Evolutionary conservation across 1,140 invertebrate genomes (phyloP).

Genomic region (Drosophila ananassae): DNA sequence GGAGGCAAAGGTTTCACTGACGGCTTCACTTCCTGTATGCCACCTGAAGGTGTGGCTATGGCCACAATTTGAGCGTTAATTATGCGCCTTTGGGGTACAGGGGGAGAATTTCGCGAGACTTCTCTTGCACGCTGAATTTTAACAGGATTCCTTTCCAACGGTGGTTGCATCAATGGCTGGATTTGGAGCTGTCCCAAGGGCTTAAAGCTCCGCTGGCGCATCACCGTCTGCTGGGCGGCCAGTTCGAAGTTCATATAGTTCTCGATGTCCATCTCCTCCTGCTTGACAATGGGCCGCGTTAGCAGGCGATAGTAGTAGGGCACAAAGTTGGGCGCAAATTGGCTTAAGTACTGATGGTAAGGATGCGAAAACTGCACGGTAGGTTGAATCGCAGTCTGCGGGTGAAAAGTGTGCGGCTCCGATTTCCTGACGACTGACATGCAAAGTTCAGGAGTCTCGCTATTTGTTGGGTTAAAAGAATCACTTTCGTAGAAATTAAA

Average conservation of each 20-base stretch:
- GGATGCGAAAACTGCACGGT: slow-evolving; percentile 18
- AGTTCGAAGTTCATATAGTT: slow-evolving; percentile 62
- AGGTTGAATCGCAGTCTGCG: slow-evolving; percentile 1
- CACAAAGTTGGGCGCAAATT: slow-evolving; percentile 35
- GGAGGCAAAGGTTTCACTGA: slow-evolving; percentile 35
- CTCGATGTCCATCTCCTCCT: slow-evolving; percentile 54
- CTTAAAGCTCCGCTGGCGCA: slow-evolving; percentile 11
- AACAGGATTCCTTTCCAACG: not conserved
- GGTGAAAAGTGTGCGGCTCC: slow-evolving; percentile 13
- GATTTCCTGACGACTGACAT: slow-evolving; percentile 38
- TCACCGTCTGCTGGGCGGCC: slow-evolving; percentile 24
- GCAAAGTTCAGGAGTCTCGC: slow-evolving; percentile 12
- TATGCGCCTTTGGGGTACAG: slow-evolving; percentile 15
- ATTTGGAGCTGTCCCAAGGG: slow-evolving; percentile 37
- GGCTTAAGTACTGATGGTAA: slow-evolving; percentile 45
- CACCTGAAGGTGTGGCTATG: slow-evolving; percentile 16
- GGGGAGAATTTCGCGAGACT: not conserved
- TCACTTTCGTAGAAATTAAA: slow-evolving; percentile 10
- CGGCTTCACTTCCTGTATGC: not conserved
- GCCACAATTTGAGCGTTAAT: slow-evolving; percentile 48
- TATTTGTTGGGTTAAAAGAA: slow-evolving; percentile 45
- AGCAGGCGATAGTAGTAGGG: slow-evolving; percentile 43
- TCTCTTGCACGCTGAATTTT: not conserved
- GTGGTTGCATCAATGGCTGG: slow-evolving; percentile 1
- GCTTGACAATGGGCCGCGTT: slow-evolving; percentile 23